These are phyloP conservation scores for Chymomyza procnemis DNA, from an alignment of 2,888 invertebrate species.

Conservation along the genomic window DNA sequence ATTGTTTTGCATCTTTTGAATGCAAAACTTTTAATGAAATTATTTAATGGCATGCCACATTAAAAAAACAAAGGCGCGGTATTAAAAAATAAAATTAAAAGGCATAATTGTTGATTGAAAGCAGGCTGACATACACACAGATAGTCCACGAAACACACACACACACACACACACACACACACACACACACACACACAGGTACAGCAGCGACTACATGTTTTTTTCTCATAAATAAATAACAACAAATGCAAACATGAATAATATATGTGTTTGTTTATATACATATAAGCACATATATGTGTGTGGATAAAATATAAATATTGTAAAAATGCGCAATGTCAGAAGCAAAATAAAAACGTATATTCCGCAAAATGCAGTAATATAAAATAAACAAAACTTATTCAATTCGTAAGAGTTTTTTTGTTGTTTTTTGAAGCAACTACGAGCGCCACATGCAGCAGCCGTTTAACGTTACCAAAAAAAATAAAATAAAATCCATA, in stretches of 20 bases:
- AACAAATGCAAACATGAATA: neutral
- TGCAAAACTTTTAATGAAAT: slow-evolving; percentile 67
- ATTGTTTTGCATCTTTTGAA: slow-evolving; percentile 5
- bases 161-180: slow-evolving; percentile 12
- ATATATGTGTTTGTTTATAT: neutral
- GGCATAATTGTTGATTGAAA: slow-evolving; percentile 55
- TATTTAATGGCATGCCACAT: slow-evolving; percentile 65
- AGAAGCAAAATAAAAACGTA: neutral
- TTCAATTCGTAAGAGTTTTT: slow-evolving; percentile 20
- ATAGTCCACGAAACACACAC: slow-evolving; percentile 21
- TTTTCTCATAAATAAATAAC: neutral
- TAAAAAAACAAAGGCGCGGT: slow-evolving; percentile 55
- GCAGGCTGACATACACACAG: slow-evolving; percentile 14
- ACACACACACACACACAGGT: neutral
- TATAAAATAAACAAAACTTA: slow-evolving; percentile 2
- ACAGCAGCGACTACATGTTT: neutral
- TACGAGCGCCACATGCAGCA: neutral
- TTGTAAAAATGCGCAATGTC: neutral
- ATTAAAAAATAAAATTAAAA: slow-evolving; percentile 7
- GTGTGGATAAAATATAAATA: neutral
- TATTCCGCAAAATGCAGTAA: neutral
- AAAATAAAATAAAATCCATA: neutral
- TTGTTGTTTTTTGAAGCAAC: too few species aligned
- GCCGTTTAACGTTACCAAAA: neutral
- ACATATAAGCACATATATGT: neutral